phyloP scores from a whole-genome alignment of 2,113 vertebrate genomes.

The Caretta caretta region DNA sequence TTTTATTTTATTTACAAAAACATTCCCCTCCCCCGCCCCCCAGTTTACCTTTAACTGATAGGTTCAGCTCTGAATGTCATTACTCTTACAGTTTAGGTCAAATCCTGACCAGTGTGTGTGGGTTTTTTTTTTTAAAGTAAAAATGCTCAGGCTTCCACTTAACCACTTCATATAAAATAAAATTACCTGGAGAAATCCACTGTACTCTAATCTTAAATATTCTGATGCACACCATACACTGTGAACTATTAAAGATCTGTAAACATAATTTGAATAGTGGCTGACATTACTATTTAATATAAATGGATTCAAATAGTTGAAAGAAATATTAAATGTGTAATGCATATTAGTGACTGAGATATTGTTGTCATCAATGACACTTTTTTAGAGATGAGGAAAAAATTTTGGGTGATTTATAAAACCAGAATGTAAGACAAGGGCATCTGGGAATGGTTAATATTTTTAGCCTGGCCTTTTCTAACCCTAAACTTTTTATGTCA shows the following conservation, averaged over 20 bases:
- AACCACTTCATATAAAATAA: constrained; percentile 24
- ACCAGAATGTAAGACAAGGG: background rate
- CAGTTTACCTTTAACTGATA: constrained; percentile 21
- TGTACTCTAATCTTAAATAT: constrained; percentile 28
- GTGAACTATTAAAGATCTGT: background rate
- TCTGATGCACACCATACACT: background rate
- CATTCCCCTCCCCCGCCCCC: background rate
- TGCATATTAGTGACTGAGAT: constrained; percentile 26
- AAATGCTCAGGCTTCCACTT: background rate
- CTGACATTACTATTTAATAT: constrained; percentile 43
- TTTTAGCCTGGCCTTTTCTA: constrained; percentile 44
- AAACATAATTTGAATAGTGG: constrained; percentile 31
- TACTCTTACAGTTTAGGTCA: constrained; percentile 37
- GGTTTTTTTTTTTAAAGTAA: background rate
- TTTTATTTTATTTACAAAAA: constrained; percentile 30
- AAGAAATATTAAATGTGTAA: constrained; percentile 55
- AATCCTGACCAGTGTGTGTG: background rate
- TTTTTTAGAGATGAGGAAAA: background rate
- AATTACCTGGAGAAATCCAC: constrained; percentile 38
- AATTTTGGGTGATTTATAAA: constrained; percentile 1
- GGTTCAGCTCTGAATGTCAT: constrained; percentile 16
- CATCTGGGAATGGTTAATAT: constrained; percentile 26
- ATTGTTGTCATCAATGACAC: constrained; percentile 42
- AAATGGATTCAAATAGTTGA: constrained; percentile 44
- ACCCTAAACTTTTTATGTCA: constrained; percentile 36